Evolutionary conservation across 2,888 invertebrate species (phyloP).

Genomic region (Octonoba sinensis): DNA sequence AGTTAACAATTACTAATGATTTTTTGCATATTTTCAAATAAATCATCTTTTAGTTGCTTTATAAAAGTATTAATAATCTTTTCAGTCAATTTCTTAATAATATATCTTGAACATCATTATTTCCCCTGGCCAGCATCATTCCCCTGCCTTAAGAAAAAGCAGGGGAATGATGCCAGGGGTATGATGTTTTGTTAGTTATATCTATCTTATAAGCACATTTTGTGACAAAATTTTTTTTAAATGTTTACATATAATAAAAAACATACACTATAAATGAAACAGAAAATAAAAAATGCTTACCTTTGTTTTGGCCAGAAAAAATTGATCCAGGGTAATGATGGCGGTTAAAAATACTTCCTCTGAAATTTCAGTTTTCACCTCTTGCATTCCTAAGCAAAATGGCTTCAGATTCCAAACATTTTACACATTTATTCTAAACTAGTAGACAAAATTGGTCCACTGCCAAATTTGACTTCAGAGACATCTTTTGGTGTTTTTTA

Average conservation of each 20-base stretch:
- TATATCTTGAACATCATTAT: background rate
- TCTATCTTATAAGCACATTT: background rate
- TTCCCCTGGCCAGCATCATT: background rate
- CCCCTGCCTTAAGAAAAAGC: background rate
- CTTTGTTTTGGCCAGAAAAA: background rate
- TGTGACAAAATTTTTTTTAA: background rate
- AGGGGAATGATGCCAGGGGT: background rate
- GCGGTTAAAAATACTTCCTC: background rate
- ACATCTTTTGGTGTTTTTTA: background rate
- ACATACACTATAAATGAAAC: background rate
- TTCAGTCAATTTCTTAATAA: background rate
- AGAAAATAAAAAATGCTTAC: slow-evolving; percentile 4
- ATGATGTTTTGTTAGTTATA: slow-evolving; percentile 1
- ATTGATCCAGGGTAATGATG: slow-evolving; percentile 4
- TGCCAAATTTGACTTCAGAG: slow-evolving; percentile 2
- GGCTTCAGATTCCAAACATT: background rate
- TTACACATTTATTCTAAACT: background rate
- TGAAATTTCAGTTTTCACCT: background rate
- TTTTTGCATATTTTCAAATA: slow-evolving; percentile 1
- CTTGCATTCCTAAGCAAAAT: background rate
- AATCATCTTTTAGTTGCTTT: background rate
- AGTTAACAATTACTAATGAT: slow-evolving; percentile 2
- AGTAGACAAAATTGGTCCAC: background rate
- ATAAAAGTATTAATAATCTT: background rate
- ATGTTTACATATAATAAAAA: background rate